Evolutionary conservation across 2,888 invertebrate genomes (phyloP), one percentile per base, ranked within the genome.

Genomic region (Crossocerus cetratus): DNA sequence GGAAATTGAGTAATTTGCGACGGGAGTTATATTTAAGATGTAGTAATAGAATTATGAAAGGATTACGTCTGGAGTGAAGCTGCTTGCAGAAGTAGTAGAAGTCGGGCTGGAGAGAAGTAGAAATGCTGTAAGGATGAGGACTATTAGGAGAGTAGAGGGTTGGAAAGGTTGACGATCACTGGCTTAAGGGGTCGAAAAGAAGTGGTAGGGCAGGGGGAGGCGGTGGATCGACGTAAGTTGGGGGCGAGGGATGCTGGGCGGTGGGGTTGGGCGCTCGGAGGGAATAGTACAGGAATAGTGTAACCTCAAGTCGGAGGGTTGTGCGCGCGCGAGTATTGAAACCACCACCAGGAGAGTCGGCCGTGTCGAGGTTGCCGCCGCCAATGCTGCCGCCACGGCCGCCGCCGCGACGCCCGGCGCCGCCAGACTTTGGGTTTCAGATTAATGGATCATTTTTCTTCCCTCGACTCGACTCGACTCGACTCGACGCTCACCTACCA

Each of bases 371-470:
- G 74, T 62, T 70, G 69, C 69, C 77, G 74, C 62, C 77, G 61
- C 59, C 65, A 49, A 57, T 72, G 76, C 81, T 80, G 82, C 79
- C 81, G 80, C 78, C 78, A 77, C 76, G 72, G 86, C 82, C 87
- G 89, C 87, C 89, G 86, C 86, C 87, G 86, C 87, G 90, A 88
- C 89, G 89, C 88, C 90, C 92, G 94, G 94, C 94, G 94, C 94
- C 94, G 93, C 93, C 94, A 94, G 94, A 94, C 94, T 94, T 94
- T 93, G 93, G 93, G 91, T 92, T 91, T 93, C 93, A 94, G 94
- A 94, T 94, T 94, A 94, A 94, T 94, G 94, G 94, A 94, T 94
- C 94, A 94, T 94, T 94, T 94, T 94, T 94, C 94, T 93, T 93
- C 91, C 92, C 91, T 88, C 88, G 89, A 89, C 85, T 84, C 84